Evolutionary conservation across 2,797 vertebrate species (phyloP), one percentile per base, ranked within the genome.

Genomic region (Pygocentrus nattereri): DNA sequence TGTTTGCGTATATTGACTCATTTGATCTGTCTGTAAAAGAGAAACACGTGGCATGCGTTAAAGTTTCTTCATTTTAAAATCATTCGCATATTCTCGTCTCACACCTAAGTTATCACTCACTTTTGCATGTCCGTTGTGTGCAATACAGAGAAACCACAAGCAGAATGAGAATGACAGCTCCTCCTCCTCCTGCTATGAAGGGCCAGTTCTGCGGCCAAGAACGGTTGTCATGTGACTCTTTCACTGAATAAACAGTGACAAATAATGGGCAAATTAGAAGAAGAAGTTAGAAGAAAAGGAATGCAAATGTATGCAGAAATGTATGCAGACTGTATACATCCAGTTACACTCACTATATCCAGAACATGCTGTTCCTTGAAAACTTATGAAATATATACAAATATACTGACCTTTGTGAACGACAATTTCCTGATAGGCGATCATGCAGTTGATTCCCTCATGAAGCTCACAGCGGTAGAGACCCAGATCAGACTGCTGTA

Each of bases 391-490:
- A n/a, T n/a, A n/a, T n/a, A n/a, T n/a, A n/a, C n/a, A n/a, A 54
- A 54, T 54, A 18, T 54, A 6, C 18, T 58, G 11, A 58, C 54
- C 54, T 58, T 54, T 58, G 54, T 23, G 19, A n/a, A 58, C n/a
- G n/a, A 58, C 21, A 30, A 31, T 30, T 16, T 76, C 41, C 30
- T 72, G 27, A 59, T 23, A 34, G 27, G 30, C 12, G 44, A 62
- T n/a, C 10, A 19, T 52, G n/a, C 56, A 18, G 44, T 41, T 74
- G n/a, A 61, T 25, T 49, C 70, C 38, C n/a, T 56, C 49, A 27
- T 38, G 74, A 68, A 82, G 75, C n/a, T 50, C n/a, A 71, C 75
- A 82, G 50, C 11, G 21, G 25, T 82, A n/a, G n/a, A n/a, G n/a
- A n/a, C n/a, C n/a, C n/a, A n/a, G n/a, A n/a, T n/a, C n/a, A n/a